Base-by-base conservation (phyloP, 1,140 invertebrate species). In the Drosophila pseudoobscura region DNA sequence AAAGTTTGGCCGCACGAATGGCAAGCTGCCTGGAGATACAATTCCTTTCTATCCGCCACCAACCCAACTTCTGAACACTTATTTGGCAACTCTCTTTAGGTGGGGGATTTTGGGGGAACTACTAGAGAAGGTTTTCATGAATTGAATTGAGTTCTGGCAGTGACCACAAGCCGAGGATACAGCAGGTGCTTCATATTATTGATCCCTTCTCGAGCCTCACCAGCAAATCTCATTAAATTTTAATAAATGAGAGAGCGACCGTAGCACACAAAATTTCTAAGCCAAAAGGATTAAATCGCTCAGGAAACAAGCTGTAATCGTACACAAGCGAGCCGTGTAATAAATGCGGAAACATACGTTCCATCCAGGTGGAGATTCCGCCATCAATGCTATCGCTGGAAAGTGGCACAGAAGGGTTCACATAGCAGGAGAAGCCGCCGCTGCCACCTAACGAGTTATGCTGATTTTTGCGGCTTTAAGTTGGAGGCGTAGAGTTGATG, bases 391-490 rank as follows among this genome's bases (percentile, higher is more conserved):
- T 8, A 31, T 26, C 26, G 5, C 26, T 39, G 54, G 54, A 60
- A 70, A 57, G 58, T 72, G 66, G 66, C 65, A 52, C 49, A 66
- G 31, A 11, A 11, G 31, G 31, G 35, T 13, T 39, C 11, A 13
- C 35, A 39, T 39, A 35, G 1, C 35, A 13, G 35, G 35, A 13
- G 35, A 3, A 39, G 35, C 35, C 13, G 35, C 9, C 11, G 11
- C 3, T 13, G 35, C 59, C 56, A 45, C 49, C 54, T 60, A 70
- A 80, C 60, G 66, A 77, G 73, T 61, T 80, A 39, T 70, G 77
- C 64, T 71, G 80, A 84, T 84, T 87, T 85, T 77, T 87, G 82
- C 53, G 80, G 80, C 78, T 85, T 85, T 74, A 78, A 80, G 64
- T 44, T 56, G 50, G 26, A 75, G 71, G 71, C 50, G 71, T 75